Base-by-base conservation (phyloP, 2,797 vertebrate genomes). In the Ctenochaetus hawaiiensis region DNA sequence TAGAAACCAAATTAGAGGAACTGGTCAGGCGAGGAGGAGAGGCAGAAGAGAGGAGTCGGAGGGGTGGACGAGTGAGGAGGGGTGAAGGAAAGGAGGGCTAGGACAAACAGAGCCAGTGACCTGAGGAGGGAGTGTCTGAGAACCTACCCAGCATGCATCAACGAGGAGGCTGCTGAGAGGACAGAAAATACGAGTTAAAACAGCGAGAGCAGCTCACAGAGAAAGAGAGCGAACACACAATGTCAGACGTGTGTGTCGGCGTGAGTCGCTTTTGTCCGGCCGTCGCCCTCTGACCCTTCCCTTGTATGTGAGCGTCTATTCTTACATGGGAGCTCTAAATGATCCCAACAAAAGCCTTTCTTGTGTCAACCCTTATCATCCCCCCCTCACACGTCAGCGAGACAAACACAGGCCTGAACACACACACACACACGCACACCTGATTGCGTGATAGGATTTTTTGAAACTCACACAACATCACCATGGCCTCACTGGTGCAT, bases 1-100 rank as follows among this genome's bases (percentile, higher is more conserved):
- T 87, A 87, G 82, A 94, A 93, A 93, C 88, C 90, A 95, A 94
- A 95, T 95, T 93, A 94, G 87, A 92, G 81, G 89, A 95, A 89
- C 87, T 89, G 89, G 86, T 93, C 91, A 94, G 84, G 92, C 90
- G 82, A 93, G 74, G 81, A 89, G 82, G 80, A 84, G 89, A 86
- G 83, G 83, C 72, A 76, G 72, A 80, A 76, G 72, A 80, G 80
- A 80, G 88, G 87, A 88, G 86, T 75, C 75, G 49, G 53, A 68
- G 75, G 77, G 67, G 58, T 45, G 75, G 58, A 63, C 49, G 59
- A 48, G 77, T 14, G 17, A 51, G 58, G 47, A 26, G 68, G 78
- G 70, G 53, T 72, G 78, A 78, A 67, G 77, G 80, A 78, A 87
- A 88, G 86, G 89, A 81, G 78, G 85, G 78, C 80, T 75, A 87